Conservation (phyloP, 2,888 invertebrate species). For the Dendrolimus pini region DNA sequence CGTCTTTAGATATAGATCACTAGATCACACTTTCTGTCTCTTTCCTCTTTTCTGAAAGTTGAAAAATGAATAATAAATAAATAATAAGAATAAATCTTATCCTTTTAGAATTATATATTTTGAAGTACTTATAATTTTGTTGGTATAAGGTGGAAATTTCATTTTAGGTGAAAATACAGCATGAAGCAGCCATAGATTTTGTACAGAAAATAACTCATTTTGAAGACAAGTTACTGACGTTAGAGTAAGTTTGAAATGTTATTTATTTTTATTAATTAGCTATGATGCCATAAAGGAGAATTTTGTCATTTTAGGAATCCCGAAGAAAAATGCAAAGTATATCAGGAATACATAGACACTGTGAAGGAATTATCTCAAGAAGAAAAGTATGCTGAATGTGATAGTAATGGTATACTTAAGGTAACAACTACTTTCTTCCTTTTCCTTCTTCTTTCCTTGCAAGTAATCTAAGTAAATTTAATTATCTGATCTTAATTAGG, state of each 20-base stretch:
- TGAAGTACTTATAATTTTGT: no score
- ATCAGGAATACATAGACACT: slow-evolving; percentile 55
- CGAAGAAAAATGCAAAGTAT: slow-evolving; percentile 52
- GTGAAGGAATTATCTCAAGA: slow-evolving; percentile 47
- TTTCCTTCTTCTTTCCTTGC: not conserved
- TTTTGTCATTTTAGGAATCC: slow-evolving; percentile 32
- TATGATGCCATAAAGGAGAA: not conserved
- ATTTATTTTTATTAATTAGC: not conserved
- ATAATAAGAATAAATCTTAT: no score
- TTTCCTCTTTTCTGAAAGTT: no score
- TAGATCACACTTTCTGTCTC: no score
- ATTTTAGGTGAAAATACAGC: slow-evolving; percentile 57
- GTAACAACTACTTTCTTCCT: slow-evolving; percentile 21
- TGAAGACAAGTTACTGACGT: slow-evolving; percentile 56
- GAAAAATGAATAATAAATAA: no score
- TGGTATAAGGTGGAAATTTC: slow-evolving; percentile 1
- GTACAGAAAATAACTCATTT: slow-evolving; percentile 55
- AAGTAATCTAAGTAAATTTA: no score
- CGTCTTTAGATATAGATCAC: no score
- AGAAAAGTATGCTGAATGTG: slow-evolving; percentile 51
- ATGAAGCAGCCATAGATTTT: slow-evolving; percentile 51
- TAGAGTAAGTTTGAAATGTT: slow-evolving; percentile 44
- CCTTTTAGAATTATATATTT: no score
- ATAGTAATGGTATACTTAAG: slow-evolving; percentile 53
- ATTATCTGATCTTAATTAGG: no score